phyloP scores from a whole-genome alignment of 2,888 invertebrate species.

The Julus scanicus region DNA sequence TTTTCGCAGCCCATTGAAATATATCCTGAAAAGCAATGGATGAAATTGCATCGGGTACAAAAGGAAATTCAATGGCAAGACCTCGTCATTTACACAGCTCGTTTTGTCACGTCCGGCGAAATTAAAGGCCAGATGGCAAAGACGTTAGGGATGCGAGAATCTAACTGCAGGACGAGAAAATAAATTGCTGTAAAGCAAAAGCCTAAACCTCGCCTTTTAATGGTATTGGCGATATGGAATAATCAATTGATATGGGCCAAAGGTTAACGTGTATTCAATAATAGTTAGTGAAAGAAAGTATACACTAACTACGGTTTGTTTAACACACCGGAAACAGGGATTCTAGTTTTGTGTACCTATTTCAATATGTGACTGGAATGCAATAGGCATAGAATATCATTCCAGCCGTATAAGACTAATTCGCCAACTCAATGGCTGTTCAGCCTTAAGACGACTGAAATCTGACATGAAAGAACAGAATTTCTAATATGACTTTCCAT shows the following conservation, averaged over 20 bases:
- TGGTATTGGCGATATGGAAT: not conserved
- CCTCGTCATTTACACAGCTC: constrained; percentile 29
- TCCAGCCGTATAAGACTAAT: too few species aligned
- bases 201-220: not conserved
- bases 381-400: too few species aligned
- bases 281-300: not conserved
- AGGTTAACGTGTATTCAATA: not conserved
- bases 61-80: constrained; percentile 37
- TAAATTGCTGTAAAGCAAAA: not conserved
- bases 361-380: too few species aligned
- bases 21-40: not conserved
- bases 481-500: too few species aligned
- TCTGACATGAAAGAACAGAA: too few species aligned
- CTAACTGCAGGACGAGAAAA: not conserved
- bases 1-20: constrained; percentile 43
- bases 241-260: constrained; percentile 17
- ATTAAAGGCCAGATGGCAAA: constrained; percentile 47
- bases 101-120: constrained; percentile 29
- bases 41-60: not conserved
- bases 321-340: not conserved
- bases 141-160: not conserved
- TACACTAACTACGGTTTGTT: not conserved
- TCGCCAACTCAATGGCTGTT: too few species aligned
- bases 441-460: too few species aligned
- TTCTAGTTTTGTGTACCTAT: not conserved